Evolutionary conservation across 2,113 vertebrate genomes (phyloP).

Genomic region (Callionymus lyra): DNA sequence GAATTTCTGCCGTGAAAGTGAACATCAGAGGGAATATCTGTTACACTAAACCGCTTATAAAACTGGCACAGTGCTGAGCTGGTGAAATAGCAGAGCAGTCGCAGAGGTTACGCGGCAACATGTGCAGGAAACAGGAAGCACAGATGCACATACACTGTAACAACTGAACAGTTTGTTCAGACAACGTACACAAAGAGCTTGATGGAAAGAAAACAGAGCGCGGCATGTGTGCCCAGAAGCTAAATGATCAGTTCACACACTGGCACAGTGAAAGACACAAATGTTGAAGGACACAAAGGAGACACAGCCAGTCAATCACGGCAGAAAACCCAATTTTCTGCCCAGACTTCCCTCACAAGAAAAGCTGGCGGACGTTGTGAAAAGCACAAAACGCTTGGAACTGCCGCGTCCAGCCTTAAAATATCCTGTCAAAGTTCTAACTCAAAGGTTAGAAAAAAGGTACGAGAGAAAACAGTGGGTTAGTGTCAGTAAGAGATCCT

Average conservation of each 20-base stretch:
- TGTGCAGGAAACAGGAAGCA: too few species aligned
- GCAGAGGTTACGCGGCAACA: not conserved
- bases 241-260: conserved; percentile 18
- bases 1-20: too few species aligned
- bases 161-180: conserved; percentile 2
- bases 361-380: conserved; percentile 7
- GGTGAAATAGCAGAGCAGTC: not conserved
- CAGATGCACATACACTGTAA: conserved; percentile 1
- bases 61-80: too few species aligned
- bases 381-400: conserved; percentile 25
- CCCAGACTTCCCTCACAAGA: conserved; percentile 13
- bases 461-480: not conserved
- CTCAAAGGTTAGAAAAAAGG: conserved; percentile 5
- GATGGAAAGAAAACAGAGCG: not conserved
- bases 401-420: conserved; percentile 4
- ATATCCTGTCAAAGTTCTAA: conserved; percentile 24
- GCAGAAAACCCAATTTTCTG: conserved; percentile 18
- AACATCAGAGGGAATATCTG: too few species aligned
- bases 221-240: conserved; percentile 1
- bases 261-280: conserved; percentile 24
- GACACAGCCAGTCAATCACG: conserved; percentile 19
- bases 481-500: too few species aligned
- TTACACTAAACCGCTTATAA: too few species aligned
- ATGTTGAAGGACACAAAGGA: conserved; percentile 35
- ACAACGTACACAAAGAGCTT: conserved; percentile 5